Conservation (phyloP, 2,888 invertebrate genomes). For the Leptothorax acervorum region DNA sequence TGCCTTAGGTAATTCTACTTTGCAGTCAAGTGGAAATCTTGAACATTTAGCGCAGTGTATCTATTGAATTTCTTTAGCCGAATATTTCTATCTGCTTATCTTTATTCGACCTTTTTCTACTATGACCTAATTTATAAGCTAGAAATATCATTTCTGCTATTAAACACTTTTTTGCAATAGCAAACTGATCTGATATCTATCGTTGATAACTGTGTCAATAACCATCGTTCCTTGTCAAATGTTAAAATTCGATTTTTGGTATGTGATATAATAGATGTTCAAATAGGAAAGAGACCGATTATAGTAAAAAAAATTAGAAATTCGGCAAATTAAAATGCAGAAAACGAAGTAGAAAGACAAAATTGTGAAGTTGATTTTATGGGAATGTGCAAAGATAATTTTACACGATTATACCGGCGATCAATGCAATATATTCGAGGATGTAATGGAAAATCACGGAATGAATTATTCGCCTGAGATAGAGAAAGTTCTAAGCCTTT, state of each 20-base stretch:
- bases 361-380: conserved; percentile 34
- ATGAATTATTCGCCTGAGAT: conserved; percentile 65
- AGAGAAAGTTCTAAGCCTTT: conserved; percentile 27
- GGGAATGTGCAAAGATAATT: conserved; percentile 63
- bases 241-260: background rate
- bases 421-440: conserved; percentile 67
- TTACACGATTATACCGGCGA: conserved; percentile 58
- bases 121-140: too few species aligned
- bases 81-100: too few species aligned
- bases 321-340: background rate
- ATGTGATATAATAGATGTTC: background rate
- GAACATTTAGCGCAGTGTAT: too few species aligned
- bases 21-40: too few species aligned
- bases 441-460: conserved; percentile 71
- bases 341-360: conserved; percentile 28
- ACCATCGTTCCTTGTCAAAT: too few species aligned
- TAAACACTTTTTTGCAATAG: too few species aligned
- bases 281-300: background rate
- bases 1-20: too few species aligned
- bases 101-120: too few species aligned
- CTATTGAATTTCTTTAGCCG: too few species aligned
- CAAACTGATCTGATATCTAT: too few species aligned
- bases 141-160: too few species aligned
- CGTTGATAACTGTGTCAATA: too few species aligned
- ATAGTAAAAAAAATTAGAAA: background rate